Base-by-base conservation (phyloP, 2,113 vertebrate genomes). In the Dendrocopos noguchii region DNA sequence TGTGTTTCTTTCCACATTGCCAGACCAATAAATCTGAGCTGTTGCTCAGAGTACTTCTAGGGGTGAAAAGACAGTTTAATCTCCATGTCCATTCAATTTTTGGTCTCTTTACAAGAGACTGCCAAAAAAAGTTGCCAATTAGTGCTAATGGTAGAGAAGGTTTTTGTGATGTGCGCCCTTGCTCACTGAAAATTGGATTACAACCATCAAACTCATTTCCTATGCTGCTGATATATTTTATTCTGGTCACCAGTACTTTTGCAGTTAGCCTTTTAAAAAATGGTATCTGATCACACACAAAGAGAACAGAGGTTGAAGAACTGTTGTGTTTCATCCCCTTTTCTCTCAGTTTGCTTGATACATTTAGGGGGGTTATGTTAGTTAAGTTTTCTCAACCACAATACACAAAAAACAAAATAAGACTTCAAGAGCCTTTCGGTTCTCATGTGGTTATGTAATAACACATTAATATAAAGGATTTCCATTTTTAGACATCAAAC, bases 91-190 rank as follows among this genome's bases (percentile, higher is more conserved):
- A 84, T 94, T 94, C 91, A 91, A 36, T 70, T 93, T 94, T 95
- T 90, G 70, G 90, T 88, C 84, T 91, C 75, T 87, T 70, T 86
- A 89, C 39, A 91, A 95, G 66, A 91, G 88, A 77, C 84, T 96
- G 95, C 95, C 97, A 97, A 96, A 96, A 29, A 94, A 95, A 93
- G 95, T 96, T 97, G 93, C 94, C 96, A 97, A 96, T 97, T 97
- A 97, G 97, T 93, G 84, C 82, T 97, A 97, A 97, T 96, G 95
- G 96, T 95, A 66, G 84, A 84, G 92, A 84, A 91, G 47, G 78
- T 75, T 96, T 95, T 92, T 95, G 95, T 96, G 95, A 87, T 95
- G 91, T 92, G 81, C 72, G 65, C 65, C 71, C 79, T 95, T 92
- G 79, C 76, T 88, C 73, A 68, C 88, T 80, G 93, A 85, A 96